Evolutionary conservation across 2,888 invertebrate genomes (phyloP), one percentile per base, ranked within the genome.

Genomic region (Acleris cristana): DNA sequence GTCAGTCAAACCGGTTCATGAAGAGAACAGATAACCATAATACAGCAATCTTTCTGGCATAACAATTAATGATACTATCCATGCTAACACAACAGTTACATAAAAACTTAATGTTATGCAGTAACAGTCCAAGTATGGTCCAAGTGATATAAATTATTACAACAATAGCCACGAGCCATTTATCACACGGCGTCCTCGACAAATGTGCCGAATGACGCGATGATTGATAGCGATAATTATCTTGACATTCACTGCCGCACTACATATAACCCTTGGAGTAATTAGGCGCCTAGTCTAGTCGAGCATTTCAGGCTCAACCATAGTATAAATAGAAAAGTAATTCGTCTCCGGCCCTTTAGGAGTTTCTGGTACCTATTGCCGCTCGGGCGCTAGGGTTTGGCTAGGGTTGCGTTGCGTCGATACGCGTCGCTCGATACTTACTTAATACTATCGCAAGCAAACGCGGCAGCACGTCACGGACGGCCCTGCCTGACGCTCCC

Each of bases 191-290:
- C 75, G 80, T 80, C 79, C 73, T 71, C 68, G 71, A 78, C 75
- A 76, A 80, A 81, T 81, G 77, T 75, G 73, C 69, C 73, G 72
- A 77, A 73, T 76, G 71, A 75, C 69, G 70, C 63, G 69, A 77
- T 85, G 83, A 84, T 83, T 79, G 81, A 83, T 84, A 74, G 75
- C 77, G 64, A 72, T 81, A 77, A 83, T 82, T 83, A 82, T 66
- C 74, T 64, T 53, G 58, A 69, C 62, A 69, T 65, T 23, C 48
- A 44, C 56, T 60, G 56, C 30, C 30, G n/a, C 55, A 40, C 55
- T 40, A 57, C 23, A 23, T 45, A 45, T 18, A 55, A 55, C 55
- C 18, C 23, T 55, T 26, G 16, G 14, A 55, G 23, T 26, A n/a
- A 55, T 55, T 16, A 23, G 18, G 30, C 23, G n/a, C n/a, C 34